phyloP scores from a whole-genome alignment of 2,888 invertebrate genomes.

The Drosophila acutilabella region DNA sequence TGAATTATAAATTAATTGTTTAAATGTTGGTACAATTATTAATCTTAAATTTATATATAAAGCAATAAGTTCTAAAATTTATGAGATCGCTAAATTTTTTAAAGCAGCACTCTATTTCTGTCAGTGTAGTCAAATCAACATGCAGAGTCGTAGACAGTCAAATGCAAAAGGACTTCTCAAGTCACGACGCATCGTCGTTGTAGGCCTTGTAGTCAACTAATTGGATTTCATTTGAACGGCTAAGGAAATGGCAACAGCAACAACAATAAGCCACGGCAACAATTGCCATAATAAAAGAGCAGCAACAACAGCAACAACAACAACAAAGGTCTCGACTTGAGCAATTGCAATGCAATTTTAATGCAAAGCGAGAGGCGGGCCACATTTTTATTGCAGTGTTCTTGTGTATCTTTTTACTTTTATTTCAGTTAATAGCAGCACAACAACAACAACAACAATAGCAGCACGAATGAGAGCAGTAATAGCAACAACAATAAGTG shows the following conservation, averaged over 20 bases:
- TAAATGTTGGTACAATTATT: too few species aligned
- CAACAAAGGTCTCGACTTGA: conserved; percentile 53
- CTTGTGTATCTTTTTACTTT: conserved; percentile 44
- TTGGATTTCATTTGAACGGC: conserved; percentile 79
- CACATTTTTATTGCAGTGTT: conserved; percentile 77
- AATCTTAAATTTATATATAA: too few species aligned
- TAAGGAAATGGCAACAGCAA: conserved; percentile 46
- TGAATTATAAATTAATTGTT: too few species aligned
- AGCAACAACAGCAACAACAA: conserved; percentile 46
- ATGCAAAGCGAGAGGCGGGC: conserved; percentile 77
- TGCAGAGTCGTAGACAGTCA: conserved; percentile 27
- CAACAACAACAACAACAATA: conserved; percentile 29
- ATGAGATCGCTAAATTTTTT: too few species aligned
- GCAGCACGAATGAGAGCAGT: conserved; percentile 2
- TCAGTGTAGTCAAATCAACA: conserved; percentile 26
- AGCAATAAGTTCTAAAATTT: too few species aligned
- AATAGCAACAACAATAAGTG: conserved; percentile 47
- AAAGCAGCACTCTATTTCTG: not conserved
- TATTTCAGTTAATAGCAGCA: conserved; percentile 77
- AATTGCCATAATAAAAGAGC: conserved; percentile 68
- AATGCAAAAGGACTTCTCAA: conserved; percentile 56
- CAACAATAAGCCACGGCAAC: conserved; percentile 39
- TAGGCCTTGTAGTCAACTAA: conserved; percentile 77
- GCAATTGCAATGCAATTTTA: conserved; percentile 83
- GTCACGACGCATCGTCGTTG: conserved; percentile 65